A percentile compares a stretch with the other conserved stretches of the same genome.
Evolutionary conservation across 2,888 invertebrate genomes (phyloP).

Genomic region (Eupithecia subumbrata): DNA sequence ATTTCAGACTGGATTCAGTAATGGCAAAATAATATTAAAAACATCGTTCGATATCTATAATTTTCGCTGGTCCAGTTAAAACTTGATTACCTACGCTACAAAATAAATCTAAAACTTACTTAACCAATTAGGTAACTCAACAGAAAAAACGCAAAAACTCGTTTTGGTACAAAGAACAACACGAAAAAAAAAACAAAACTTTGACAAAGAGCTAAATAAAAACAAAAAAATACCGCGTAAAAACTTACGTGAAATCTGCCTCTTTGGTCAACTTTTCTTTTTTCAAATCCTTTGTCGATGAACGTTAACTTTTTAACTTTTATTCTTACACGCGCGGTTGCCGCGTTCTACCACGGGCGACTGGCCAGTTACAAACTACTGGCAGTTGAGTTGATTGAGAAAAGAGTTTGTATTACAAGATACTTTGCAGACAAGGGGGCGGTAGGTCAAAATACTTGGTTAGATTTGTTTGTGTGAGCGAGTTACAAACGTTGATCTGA

Average conservation of each 20-base stretch:
- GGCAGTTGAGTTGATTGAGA: constrained; percentile 10
- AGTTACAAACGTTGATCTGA: constrained; percentile 23
- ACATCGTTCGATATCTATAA: not conserved
- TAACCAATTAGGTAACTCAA: constrained; percentile 13
- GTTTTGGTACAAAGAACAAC: constrained; percentile 12
- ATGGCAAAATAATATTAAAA: not conserved
- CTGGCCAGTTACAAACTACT: constrained; percentile 25
- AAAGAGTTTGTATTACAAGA: constrained; percentile 23
- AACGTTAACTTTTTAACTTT: constrained; percentile 29
- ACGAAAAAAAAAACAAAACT: constrained; percentile 3
- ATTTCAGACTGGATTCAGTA: not conserved
- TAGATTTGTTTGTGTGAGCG: constrained; percentile 21
- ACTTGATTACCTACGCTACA: not conserved
- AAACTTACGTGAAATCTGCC: constrained; percentile 29
- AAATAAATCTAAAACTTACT: not conserved
- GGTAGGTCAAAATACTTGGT: constrained; percentile 29
- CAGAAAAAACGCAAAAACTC: not conserved
- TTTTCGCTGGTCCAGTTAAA: not conserved
- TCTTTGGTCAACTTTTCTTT: constrained; percentile 21
- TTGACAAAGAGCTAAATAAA: not conserved
- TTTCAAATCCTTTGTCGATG: constrained; percentile 30
- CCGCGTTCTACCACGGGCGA: constrained; percentile 21
- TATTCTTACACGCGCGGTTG: constrained; percentile 24
- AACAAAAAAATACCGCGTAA: not conserved
- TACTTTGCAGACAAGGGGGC: constrained; percentile 28